Evolutionary conservation across 1,140 invertebrate species (phyloP).

Genomic region (Andrena cerasifolii): DNA sequence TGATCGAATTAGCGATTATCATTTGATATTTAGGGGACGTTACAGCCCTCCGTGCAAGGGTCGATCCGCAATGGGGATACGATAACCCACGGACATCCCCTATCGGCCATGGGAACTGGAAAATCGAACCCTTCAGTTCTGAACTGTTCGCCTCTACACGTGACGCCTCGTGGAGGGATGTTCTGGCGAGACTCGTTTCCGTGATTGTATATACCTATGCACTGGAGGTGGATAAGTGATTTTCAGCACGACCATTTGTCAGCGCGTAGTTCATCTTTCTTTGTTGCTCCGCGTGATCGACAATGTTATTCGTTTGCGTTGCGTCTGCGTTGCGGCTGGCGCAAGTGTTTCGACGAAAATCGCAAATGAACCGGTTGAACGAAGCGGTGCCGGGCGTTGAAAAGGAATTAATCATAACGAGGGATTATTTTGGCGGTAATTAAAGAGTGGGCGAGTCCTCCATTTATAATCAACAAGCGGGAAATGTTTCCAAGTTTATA

Average conservation of each 20-base stretch:
- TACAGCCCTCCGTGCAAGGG: conserved; percentile 2
- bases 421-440: conserved; percentile 44
- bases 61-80: background rate
- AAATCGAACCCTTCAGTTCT: background rate
- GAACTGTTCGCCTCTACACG: no score
- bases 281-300: background rate
- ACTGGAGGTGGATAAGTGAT: background rate
- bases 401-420: conserved; percentile 28
- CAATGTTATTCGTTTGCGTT: background rate
- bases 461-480: conserved; percentile 23
- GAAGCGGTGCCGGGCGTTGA: background rate
- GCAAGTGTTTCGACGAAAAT: conserved; percentile 8
- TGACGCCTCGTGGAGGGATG: background rate
- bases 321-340: conserved; percentile 7
- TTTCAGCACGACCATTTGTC: background rate
- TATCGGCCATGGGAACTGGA: background rate
- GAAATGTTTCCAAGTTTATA: conserved; percentile 9
- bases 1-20: conserved; percentile 68
- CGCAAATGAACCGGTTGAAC: conserved; percentile 48
- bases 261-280: background rate
- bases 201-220: background rate
- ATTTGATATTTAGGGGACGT: conserved; percentile 34
- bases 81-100: background rate
- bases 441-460: conserved; percentile 31
- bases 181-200: conserved; percentile 9